phyloP scores from a whole-genome alignment of 2,113 vertebrate species.

The Rhea americana region DNA sequence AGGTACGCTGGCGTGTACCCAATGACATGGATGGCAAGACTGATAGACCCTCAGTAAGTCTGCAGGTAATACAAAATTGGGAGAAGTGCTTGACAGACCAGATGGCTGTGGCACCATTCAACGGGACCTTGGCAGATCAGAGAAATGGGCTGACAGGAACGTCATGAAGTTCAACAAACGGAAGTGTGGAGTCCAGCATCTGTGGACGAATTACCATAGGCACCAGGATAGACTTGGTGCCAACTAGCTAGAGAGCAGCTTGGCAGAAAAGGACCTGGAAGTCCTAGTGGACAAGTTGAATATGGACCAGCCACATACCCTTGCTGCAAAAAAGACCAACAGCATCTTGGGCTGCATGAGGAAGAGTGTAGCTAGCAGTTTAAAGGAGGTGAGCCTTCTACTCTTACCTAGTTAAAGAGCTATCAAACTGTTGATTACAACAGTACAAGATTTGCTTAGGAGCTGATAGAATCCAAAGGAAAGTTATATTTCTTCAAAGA shows the following conservation, averaged over 20 bases:
- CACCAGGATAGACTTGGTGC: not conserved
- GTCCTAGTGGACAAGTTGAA: not conserved
- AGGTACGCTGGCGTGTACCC: too few relatives aligned
- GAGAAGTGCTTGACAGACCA: too few relatives aligned
- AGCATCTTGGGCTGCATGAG: not conserved
- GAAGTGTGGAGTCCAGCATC: not conserved
- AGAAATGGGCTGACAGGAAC: not conserved
- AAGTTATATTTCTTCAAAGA: not conserved
- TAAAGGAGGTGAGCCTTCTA: not conserved
- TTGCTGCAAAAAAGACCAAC: not conserved
- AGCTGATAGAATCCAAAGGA: not conserved
- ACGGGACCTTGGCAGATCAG: not conserved
- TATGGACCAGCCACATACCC: not conserved
- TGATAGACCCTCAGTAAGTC: too few relatives aligned
- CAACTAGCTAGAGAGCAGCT: not conserved
- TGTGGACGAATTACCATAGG: not conserved
- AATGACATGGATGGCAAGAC: not conserved
- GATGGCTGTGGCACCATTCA: too few relatives aligned
- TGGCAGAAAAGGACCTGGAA: not conserved
- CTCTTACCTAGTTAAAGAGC: not conserved
- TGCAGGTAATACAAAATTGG: too few relatives aligned
- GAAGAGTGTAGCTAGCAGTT: not conserved
- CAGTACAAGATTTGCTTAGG: not conserved
- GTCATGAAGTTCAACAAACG: not conserved
- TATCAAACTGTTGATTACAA: not conserved